Conservation (phyloP, 37 sponge, comb jelly and placozoan genomes). For the Trichoplax adhaerens region DNA sequence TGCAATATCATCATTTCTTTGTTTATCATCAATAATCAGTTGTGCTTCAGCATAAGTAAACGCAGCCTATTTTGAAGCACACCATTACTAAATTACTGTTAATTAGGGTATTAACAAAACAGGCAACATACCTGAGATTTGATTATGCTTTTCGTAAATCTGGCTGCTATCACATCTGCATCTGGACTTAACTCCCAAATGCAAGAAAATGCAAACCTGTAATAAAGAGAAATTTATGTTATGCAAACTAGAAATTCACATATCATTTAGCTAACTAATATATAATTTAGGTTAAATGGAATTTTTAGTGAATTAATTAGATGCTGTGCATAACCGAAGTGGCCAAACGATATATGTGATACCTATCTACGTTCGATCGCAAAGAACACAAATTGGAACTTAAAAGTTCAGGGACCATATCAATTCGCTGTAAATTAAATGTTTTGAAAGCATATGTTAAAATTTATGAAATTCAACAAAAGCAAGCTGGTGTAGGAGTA, state of each 20-base stretch:
- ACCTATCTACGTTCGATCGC: conserved; percentile 60
- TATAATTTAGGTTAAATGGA: too few species aligned
- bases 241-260: too few species aligned
- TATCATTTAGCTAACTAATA: too few species aligned
- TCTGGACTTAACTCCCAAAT: conserved; percentile 72
- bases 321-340: too few species aligned
- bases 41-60: conserved; percentile 89
- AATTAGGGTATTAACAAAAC: not conserved
- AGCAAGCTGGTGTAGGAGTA: not conserved
- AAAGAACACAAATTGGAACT: conserved; percentile 94
- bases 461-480: not conserved
- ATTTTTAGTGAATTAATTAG: too few species aligned
- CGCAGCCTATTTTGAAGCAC: conserved; percentile 15
- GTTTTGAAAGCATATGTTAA: too few species aligned
- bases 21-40: conserved; percentile 68
- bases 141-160: not conserved
- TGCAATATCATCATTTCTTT: conserved; percentile 39
- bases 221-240: not conserved
- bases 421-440: conserved; percentile 33
- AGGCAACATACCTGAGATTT: not conserved
- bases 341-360: not conserved
- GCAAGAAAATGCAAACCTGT: conserved; percentile 58
- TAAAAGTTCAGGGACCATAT: conserved; percentile 95
- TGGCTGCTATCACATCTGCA: not conserved
- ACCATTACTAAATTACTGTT: not conserved